A percentile compares a stretch with the other conserved stretches of the same genome.
phyloP scores from a whole-genome alignment of 1,140 invertebrate genomes.

The Ylistrum balloti region DNA sequence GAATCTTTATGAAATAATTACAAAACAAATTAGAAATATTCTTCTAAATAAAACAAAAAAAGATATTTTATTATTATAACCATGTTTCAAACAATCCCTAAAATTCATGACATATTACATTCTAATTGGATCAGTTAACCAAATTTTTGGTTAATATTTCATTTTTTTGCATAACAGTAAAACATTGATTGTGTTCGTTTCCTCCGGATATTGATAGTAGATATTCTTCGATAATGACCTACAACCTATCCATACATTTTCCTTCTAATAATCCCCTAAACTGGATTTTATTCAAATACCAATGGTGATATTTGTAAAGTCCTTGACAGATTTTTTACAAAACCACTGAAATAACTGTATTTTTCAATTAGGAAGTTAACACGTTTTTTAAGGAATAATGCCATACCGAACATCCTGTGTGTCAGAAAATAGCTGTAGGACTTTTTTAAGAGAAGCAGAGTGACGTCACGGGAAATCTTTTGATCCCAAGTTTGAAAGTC shows the following conservation, averaged over 20 bases:
- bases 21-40: not conserved
- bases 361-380: conserved; percentile 29
- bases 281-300: not conserved
- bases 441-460: conserved; percentile 30
- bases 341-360: conserved; percentile 19
- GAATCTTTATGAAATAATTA: too few relatives aligned
- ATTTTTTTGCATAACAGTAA: not conserved
- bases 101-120: too few relatives aligned
- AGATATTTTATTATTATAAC: too few relatives aligned
- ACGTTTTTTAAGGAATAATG: not conserved
- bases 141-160: too few relatives aligned
- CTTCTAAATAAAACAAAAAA: not conserved
- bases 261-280: not conserved
- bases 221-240: not conserved
- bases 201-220: not conserved
- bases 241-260: not conserved
- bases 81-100: too few relatives aligned
- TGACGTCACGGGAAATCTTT: conserved; percentile 33
- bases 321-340: not conserved
- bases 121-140: too few relatives aligned
- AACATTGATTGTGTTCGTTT: not conserved
- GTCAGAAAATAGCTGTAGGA: conserved; percentile 33
- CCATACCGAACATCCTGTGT: conserved; percentile 32
- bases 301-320: not conserved
- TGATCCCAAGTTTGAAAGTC: conserved; percentile 38